These are phyloP conservation scores for Sarcophaga subvicina DNA, from an alignment of 2,888 invertebrate genomes.

Conservation along the genomic window DNA sequence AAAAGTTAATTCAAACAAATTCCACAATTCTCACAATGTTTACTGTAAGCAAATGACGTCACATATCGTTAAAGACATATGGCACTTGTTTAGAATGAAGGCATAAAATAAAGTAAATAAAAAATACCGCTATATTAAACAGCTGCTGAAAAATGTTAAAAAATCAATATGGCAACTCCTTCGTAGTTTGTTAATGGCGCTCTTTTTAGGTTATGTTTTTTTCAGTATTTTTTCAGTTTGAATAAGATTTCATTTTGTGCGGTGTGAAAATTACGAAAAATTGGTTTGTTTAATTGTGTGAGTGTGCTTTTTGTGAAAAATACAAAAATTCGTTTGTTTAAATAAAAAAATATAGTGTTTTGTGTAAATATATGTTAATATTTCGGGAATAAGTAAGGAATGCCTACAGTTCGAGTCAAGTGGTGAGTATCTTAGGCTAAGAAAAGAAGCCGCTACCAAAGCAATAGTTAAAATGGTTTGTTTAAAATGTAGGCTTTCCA, in stretches of 20 bases:
- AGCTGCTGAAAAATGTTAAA: background rate
- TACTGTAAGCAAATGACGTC: constrained; percentile 15
- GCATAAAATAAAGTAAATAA: background rate
- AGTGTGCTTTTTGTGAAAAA: no score
- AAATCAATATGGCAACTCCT: background rate
- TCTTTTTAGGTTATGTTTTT: background rate
- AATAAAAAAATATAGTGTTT: no score
- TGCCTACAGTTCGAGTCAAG: no score
- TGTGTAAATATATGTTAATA: no score
- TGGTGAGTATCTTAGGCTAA: no score
- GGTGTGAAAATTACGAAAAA: no score
- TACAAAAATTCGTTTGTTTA: no score
- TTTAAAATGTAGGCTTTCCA: no score
- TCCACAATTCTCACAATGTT: background rate
- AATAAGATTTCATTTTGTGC: background rate
- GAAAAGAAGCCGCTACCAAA: no score
- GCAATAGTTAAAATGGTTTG: no score
- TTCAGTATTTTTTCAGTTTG: background rate
- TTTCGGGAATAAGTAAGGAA: no score
- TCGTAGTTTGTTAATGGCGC: background rate
- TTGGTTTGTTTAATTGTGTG: no score
- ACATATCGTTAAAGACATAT: background rate
- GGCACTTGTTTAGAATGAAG: background rate
- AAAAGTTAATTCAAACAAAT: background rate
- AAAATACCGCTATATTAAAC: background rate